These are phyloP conservation scores for Dendrocincla fuliginosa DNA, from an alignment of 2,797 vertebrate species.

Conservation along the genomic window DNA sequence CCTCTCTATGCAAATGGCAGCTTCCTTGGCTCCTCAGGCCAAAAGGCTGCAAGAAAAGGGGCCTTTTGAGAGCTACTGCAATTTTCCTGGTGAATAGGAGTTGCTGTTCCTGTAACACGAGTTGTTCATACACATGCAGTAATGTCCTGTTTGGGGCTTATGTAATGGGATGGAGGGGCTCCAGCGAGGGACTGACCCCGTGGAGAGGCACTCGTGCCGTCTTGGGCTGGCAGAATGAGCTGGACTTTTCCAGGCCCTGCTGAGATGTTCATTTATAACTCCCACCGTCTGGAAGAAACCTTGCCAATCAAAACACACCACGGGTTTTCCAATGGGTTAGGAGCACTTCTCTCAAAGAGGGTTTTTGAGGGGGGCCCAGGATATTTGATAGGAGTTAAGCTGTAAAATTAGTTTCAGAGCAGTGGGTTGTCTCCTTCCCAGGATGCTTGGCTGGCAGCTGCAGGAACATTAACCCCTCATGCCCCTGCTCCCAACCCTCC, in stretches of 20 bases:
- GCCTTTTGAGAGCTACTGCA: conserved; percentile 24
- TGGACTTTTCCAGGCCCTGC: conserved; percentile 81
- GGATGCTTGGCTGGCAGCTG: conserved; percentile 65
- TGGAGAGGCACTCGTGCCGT: conserved; percentile 60
- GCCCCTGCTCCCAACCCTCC: background rate
- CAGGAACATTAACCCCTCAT: conserved; percentile 68
- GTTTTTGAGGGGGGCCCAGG: conserved; percentile 76
- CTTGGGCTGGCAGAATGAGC: conserved; percentile 79
- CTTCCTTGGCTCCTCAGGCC: background rate
- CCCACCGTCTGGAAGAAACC: conserved; percentile 79
- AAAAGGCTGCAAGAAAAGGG: background rate
- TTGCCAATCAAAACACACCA: conserved; percentile 87
- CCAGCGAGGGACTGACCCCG: conserved; percentile 72
- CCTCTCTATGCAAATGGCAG: background rate
- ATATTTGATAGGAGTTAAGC: conserved; percentile 82
- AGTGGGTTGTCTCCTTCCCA: conserved; percentile 79
- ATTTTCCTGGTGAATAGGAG: conserved; percentile 49
- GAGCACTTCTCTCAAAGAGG: conserved; percentile 83
- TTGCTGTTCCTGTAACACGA: conserved; percentile 70
- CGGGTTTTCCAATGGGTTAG: conserved; percentile 74
- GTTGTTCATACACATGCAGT: conserved; percentile 67
- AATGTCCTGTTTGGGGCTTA: conserved; percentile 79
- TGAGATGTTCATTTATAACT: conserved; percentile 87
- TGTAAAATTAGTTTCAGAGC: conserved; percentile 85
- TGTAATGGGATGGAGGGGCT: conserved; percentile 85